Percentiles rank a stretch among this genome's conserved stretches.
phyloP scores from a whole-genome alignment of 2,113 vertebrate species.

The Nibea coibor region DNA sequence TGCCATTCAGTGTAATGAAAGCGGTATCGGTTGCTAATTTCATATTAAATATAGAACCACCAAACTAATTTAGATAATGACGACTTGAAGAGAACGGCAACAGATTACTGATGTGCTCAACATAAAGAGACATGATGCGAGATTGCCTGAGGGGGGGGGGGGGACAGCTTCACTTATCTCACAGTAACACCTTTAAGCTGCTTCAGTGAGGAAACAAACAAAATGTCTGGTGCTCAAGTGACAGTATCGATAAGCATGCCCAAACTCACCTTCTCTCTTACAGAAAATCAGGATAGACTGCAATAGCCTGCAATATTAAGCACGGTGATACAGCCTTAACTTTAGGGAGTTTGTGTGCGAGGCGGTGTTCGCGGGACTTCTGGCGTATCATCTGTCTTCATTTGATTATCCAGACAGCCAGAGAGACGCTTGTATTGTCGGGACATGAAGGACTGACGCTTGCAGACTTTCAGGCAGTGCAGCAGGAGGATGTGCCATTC shows the following conservation, averaged over 20 bases:
- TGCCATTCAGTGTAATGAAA: slow-evolving; percentile 44
- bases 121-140: slow-evolving; percentile 42
- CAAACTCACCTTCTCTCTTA: slow-evolving; percentile 44
- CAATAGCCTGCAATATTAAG: slow-evolving; percentile 38
- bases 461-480: slow-evolving; percentile 34
- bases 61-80: slow-evolving; percentile 61
- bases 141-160: slow-evolving; percentile 39
- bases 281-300: slow-evolving; percentile 32
- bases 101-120: slow-evolving; percentile 51
- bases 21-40: slow-evolving; percentile 46
- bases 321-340: slow-evolving; percentile 34
- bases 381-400: slow-evolving; percentile 66
- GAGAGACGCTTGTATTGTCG: slow-evolving; percentile 43
- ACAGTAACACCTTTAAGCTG: slow-evolving; percentile 66
- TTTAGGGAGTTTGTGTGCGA: slow-evolving; percentile 38
- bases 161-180: slow-evolving; percentile 68
- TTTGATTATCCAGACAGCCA: slow-evolving; percentile 72
- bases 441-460: slow-evolving; percentile 44
- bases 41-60: slow-evolving; percentile 35
- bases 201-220: slow-evolving; percentile 62
- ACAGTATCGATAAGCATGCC: slow-evolving; percentile 56
- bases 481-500: slow-evolving; percentile 48
- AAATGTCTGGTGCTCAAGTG: slow-evolving; percentile 57
- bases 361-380: slow-evolving; percentile 38
- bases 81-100: slow-evolving; percentile 13